A percentile compares a stretch with the other conserved stretches of the same genome.
phyloP scores from a whole-genome alignment of 2,888 invertebrate genomes.

The Augochlorella aurata region DNA sequence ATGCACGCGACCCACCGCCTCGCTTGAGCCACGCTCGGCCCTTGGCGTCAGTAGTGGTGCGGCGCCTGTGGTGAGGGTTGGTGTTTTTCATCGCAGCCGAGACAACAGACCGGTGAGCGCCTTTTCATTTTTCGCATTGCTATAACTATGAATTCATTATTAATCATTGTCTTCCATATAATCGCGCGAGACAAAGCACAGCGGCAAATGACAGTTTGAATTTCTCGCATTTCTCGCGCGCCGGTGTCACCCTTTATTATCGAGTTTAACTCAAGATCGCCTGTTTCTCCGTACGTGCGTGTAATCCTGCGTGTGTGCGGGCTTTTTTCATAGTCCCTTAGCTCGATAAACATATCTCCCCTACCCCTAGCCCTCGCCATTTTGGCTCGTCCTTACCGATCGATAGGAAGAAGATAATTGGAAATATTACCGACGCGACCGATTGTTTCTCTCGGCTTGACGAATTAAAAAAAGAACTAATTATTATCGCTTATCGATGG shows the following conservation, averaged over 20 bases:
- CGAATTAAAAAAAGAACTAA: slow-evolving; percentile 37
- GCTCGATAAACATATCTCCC: slow-evolving; percentile 47
- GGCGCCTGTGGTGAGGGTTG: slow-evolving; percentile 46
- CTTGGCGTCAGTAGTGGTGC: slow-evolving; percentile 69
- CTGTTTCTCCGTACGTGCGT: neutral
- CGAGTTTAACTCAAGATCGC: slow-evolving; percentile 22
- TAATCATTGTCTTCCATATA: neutral
- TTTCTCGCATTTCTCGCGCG: neutral
- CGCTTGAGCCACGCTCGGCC: slow-evolving; percentile 58
- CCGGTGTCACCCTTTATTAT: slow-evolving; percentile 13
- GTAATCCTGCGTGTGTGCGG: neutral
- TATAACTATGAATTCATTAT: neutral
- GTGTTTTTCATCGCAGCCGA: slow-evolving; percentile 19
- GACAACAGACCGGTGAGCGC: slow-evolving; percentile 49
- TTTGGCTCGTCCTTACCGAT: slow-evolving; percentile 56
- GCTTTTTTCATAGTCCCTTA: slow-evolving; percentile 28
- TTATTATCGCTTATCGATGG: slow-evolving; percentile 40
- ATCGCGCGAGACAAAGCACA: neutral
- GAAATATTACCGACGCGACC: slow-evolving; percentile 46
- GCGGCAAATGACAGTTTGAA: neutral
- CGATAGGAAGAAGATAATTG: slow-evolving; percentile 53
- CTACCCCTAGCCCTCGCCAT: slow-evolving; percentile 41
- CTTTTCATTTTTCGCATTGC: slow-evolving; percentile 13
- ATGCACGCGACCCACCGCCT: slow-evolving; percentile 35
- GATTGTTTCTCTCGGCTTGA: slow-evolving; percentile 23